These are phyloP conservation scores for Nyctibius bracteatus DNA, from an alignment of 2,113 vertebrate species.

Conservation along the genomic window DNA sequence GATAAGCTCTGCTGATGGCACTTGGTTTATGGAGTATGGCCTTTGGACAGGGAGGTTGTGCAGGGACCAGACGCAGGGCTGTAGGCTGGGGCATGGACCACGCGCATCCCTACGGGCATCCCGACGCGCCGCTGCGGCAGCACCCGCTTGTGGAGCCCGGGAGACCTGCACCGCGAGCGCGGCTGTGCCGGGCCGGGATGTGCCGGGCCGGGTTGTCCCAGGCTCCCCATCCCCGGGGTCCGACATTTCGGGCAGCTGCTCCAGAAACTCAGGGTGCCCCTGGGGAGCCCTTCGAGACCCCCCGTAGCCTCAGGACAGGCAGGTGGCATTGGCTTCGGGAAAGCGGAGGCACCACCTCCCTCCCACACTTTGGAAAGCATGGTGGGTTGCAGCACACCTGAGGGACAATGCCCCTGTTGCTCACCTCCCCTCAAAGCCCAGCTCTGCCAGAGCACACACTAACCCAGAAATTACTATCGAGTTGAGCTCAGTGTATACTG, in stretches of 20 bases:
- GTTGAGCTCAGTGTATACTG: neutral
- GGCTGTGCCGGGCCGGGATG: neutral
- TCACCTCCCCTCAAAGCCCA: neutral
- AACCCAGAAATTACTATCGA: fast-evolving
- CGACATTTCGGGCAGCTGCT: no score
- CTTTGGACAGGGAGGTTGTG: neutral
- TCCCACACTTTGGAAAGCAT: neutral
- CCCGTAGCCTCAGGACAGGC: neutral
- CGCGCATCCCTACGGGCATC: neutral
- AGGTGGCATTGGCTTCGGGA: neutral
- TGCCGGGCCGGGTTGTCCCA: neutral
- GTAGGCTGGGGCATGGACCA: neutral
- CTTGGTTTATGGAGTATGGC: neutral
- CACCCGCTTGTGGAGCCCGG: conserved; percentile 17
- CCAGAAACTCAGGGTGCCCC: no score
- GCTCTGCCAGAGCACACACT: fast-evolving
- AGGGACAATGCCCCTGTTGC: fast-evolving
- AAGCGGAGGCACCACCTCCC: neutral
- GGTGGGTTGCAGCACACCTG: neutral
- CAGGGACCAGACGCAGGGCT: fast-evolving
- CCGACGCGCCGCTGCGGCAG: neutral
- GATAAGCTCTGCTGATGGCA: neutral
- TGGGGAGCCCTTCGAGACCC: neutral
- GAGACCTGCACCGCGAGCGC: neutral
- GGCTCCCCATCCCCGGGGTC: neutral